Evolutionary conservation across 2,888 invertebrate genomes (phyloP).

Genomic region (Nephrocerus scutellatus): DNA sequence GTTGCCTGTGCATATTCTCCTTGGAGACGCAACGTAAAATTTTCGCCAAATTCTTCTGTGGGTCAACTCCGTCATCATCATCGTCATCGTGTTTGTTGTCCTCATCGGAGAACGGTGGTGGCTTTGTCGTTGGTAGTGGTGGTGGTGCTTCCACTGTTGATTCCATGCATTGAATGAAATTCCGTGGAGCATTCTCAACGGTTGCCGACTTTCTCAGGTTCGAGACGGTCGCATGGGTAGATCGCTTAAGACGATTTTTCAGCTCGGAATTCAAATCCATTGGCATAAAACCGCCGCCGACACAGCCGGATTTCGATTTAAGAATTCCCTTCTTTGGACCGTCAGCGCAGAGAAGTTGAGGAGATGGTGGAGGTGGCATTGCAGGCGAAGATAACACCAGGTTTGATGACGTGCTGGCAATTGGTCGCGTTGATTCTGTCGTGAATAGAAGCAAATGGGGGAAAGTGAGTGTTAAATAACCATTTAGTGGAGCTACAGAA

Average conservation of each 20-base stretch:
- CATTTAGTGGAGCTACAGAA: too few relatives aligned
- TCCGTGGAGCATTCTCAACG: conserved; percentile 27
- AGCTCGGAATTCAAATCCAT: conserved; percentile 44
- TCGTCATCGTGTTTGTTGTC: too few relatives aligned
- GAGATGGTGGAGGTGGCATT: conserved; percentile 20
- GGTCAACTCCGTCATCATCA: conserved; percentile 31
- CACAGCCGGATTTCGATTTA: conserved; percentile 39
- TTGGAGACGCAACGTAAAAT: conserved; percentile 39
- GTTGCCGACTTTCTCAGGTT: conserved; percentile 44
- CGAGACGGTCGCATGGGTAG: conserved; percentile 43
- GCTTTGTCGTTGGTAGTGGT: conserved; percentile 16
- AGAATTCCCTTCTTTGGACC: conserved; percentile 37
- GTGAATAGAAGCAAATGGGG: not conserved
- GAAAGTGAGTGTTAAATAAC: not conserved
- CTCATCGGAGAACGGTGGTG: conserved; percentile 20
- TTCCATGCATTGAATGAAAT: conserved; percentile 10
- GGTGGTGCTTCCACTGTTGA: conserved; percentile 4
- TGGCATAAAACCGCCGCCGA: conserved; percentile 41
- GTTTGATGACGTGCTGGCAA: too few relatives aligned
- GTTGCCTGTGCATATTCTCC: conserved; percentile 31
- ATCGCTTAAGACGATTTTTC: conserved; percentile 44
- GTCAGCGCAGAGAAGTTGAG: too few relatives aligned
- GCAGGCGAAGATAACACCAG: conserved; percentile 13
- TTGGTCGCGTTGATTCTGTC: conserved; percentile 20
- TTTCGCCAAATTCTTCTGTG: conserved; percentile 38